Evolutionary conservation across 2,797 vertebrate genomes (phyloP).

Genomic region (Sebastes paucispinis): DNA sequence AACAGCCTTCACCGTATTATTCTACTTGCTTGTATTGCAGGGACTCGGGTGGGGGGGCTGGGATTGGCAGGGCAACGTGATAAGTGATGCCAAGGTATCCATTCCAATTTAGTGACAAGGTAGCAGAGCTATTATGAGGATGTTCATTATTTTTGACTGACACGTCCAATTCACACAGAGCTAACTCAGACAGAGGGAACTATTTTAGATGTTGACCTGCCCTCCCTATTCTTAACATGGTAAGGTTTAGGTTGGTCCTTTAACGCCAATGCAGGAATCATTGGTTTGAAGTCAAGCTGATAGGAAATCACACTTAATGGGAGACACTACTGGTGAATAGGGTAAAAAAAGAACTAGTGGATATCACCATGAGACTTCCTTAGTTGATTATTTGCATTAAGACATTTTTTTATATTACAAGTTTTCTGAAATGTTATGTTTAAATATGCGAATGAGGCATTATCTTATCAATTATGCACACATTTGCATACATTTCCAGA

Average conservation of each 20-base stretch:
- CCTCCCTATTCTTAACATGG: background rate
- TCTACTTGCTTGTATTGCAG: conserved; percentile 1
- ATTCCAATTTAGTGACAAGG: conserved; percentile 31
- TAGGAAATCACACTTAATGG: no score
- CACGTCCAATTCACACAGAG: conserved; percentile 22
- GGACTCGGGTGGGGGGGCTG: background rate
- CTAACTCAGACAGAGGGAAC: conserved; percentile 22
- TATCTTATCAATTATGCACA: accelerated
- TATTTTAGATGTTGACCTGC: conserved; percentile 20
- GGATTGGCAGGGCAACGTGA: background rate
- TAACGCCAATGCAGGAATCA: background rate
- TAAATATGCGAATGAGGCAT: no score
- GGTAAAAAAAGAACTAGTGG: no score
- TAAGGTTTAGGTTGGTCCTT: background rate
- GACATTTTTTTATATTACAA: no score
- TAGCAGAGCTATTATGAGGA: conserved; percentile 43
- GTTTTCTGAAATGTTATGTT: no score
- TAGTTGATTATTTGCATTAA: no score
- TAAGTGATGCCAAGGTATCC: conserved; percentile 22
- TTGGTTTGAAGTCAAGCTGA: background rate
- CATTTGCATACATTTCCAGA: no score
- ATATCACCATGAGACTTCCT: no score
- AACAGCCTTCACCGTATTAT: background rate
- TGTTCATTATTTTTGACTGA: conserved; percentile 54
- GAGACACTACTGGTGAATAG: no score